Evolutionary conservation across 2,113 vertebrate genomes (phyloP), one percentile per base, ranked within the genome.

Genomic region (Clarias gariepinus): DNA sequence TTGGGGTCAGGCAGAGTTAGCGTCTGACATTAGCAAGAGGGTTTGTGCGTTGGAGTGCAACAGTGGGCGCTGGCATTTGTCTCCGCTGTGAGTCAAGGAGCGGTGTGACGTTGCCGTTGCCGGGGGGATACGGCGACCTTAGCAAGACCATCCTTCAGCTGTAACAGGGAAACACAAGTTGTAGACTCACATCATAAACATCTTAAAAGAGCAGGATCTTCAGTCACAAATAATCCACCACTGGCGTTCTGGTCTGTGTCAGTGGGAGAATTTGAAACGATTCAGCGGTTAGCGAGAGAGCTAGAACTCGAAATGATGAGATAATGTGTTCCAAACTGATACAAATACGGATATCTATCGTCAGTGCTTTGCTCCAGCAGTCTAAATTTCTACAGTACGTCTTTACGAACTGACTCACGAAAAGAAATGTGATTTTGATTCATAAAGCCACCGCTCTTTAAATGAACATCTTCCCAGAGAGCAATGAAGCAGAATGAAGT

Each of bases 91-190:
- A 84, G 69, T 83, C 82, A 87, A 83, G 87, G 85, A 90, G 81
- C 89, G 63, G 78, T 60, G 77, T 93, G 92, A 93, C 88, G 90
- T 91, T 73, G 68, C 61, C 86, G 91, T 94, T 94, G 93, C 92
- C 91, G 92, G 86, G 90, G 93, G 93, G 91, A 94, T 81, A 82
- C 89, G 82, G 76, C 93, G 91, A 93, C 93, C 93, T 94, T 93
- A 93, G 90, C 89, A 88, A 91, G 90, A 89, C 87, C 18, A 47
- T 84, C 86, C 77, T 85, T 87, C 85, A 88, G 82, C 61, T 23
- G 82, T 85, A 88, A 87, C 85, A 79, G 82, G 61, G 84, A 86
- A 85, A 87, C 41, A 60, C 73, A 61, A 63, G 83, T 88, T 66
- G 64, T 64, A 82, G 63, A 81, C 57, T 68, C 77, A 76, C 58